Evolutionary conservation across 1,140 invertebrate species (phyloP), one percentile per base, ranked within the genome.

Genomic region (Nebria ingens): DNA sequence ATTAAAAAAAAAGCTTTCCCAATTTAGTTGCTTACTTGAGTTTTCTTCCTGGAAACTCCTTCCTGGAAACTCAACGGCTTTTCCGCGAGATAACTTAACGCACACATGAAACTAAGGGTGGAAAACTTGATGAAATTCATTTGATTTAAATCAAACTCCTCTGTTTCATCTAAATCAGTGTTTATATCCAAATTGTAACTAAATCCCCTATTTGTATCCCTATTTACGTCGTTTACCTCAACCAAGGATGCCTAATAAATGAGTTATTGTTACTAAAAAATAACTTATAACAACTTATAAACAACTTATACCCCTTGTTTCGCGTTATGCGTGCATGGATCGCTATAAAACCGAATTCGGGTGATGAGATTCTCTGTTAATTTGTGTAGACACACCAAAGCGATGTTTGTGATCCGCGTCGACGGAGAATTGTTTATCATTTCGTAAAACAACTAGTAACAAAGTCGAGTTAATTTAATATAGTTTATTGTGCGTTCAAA

Each of bases 261-360:
- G n/a, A n/a, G n/a, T n/a, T n/a, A n/a, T n/a, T n/a, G n/a, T n/a
- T n/a, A n/a, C n/a, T n/a, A n/a, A n/a, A n/a, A n/a, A n/a, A n/a
- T n/a, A n/a, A n/a, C n/a, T n/a, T n/a, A n/a, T n/a, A n/a, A n/a
- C n/a, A n/a, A n/a, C n/a, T n/a, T n/a, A n/a, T n/a, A n/a, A n/a
- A n/a, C n/a, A n/a, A n/a, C n/a, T n/a, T 50, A 61, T 63, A 73
- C 66, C 59, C 66, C 72, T 56, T 74, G 68, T 53, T 71, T 75
- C 55, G 70, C 69, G 65, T 74, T 77, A 53, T 68, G 69, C 19
- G 74, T 66, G 52, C 66, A 68, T 13, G 76, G 73, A 66, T 78
- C 75, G 58, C 69, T 73, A 29, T 72, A 76, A 59, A 76, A 75
- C 56, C 71, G 65, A 60, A 78, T 72, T 56, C 76, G 61, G 56